A percentile compares a stretch with the other conserved stretches of the same genome.
These are phyloP conservation scores for Drosophila jambulina DNA, from an alignment of 1,140 invertebrate species.

Conservation along the genomic window DNA sequence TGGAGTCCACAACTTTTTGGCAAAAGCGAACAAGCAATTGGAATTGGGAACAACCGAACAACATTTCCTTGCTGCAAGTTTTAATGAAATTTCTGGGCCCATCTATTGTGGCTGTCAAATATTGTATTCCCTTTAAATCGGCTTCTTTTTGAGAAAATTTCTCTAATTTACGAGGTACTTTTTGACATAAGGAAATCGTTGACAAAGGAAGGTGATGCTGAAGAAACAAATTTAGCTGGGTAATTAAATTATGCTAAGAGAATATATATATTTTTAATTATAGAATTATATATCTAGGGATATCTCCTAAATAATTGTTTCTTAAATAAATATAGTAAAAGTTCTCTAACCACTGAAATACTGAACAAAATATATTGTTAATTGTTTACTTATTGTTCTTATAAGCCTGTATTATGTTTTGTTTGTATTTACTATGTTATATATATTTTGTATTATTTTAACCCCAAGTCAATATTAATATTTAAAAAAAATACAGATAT, in stretches of 20 bases:
- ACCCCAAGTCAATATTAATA: neutral
- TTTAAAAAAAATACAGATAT: neutral
- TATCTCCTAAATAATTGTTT: neutral
- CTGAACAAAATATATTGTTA: too few species aligned
- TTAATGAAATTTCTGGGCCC: slow-evolving; percentile 56
- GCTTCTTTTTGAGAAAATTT: neutral
- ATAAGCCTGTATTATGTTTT: too few species aligned
- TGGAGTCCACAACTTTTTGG: slow-evolving; percentile 21
- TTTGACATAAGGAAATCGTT: too few species aligned
- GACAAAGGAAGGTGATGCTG: neutral
- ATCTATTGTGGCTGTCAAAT: slow-evolving; percentile 18
- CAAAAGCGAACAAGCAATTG: slow-evolving; percentile 22
- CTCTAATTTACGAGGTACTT: neutral
- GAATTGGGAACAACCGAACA: slow-evolving; percentile 33
- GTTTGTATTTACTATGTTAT: too few species aligned
- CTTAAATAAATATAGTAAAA: too few species aligned
- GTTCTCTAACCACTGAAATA: too few species aligned
- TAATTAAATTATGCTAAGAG: too few species aligned
- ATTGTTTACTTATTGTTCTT: too few species aligned
- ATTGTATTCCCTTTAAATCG: neutral
- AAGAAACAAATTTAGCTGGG: too few species aligned
- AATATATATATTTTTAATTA: too few species aligned
- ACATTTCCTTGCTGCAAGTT: slow-evolving; percentile 55
- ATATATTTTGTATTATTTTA: neutral
- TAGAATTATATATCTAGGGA: neutral